phyloP scores from a whole-genome alignment of 2,888 invertebrate species.

The Tanypteryx hageni region DNA sequence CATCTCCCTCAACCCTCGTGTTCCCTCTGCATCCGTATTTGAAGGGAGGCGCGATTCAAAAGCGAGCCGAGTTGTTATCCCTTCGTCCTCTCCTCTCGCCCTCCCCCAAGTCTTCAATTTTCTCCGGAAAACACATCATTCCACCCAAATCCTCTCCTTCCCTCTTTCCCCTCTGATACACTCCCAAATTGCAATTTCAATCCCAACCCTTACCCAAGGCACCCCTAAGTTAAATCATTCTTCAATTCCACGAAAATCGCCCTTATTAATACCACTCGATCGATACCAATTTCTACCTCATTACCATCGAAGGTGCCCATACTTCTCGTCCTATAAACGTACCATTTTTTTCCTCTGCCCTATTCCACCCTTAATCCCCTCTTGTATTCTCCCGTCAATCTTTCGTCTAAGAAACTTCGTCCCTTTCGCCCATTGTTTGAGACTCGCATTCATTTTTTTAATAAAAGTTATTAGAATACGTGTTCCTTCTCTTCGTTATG shows the following conservation, averaged over 20 bases:
- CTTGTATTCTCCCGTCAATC: no score
- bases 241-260: no score
- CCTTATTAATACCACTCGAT: not conserved
- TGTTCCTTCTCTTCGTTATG: not conserved
- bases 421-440: not conserved
- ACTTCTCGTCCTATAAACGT: not conserved
- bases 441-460: not conserved
- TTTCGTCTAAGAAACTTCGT: not conserved
- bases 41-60: not conserved
- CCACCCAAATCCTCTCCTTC: no score
- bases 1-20: not conserved
- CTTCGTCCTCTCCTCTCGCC: not conserved
- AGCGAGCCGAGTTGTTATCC: not conserved
- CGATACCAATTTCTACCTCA: not conserved
- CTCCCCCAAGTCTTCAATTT: not conserved
- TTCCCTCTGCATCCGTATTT: not conserved
- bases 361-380: no score
- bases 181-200: slow-evolving; percentile 15
- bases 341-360: not conserved
- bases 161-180: not conserved
- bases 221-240: not conserved
- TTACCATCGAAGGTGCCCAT: not conserved
- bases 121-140: not conserved
- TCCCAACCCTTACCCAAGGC: not conserved
- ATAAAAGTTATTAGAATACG: no score